Conservation (phyloP, 2,888 invertebrate species). For the Hydrotaea cyrtoneurina region DNA sequence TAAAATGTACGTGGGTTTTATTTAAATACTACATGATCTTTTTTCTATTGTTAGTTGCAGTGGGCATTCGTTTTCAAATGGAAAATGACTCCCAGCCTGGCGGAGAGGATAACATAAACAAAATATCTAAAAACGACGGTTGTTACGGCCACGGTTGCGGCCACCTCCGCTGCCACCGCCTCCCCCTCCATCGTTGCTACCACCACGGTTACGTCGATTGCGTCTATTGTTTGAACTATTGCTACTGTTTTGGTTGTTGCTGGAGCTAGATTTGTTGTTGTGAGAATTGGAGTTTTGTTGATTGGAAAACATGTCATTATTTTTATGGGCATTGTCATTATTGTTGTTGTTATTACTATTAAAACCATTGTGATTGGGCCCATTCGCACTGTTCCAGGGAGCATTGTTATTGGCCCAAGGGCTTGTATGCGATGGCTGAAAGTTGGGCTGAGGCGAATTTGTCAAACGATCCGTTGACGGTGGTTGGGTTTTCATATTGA, state of each 20-base stretch:
- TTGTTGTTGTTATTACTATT: slow-evolving; percentile 64
- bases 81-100: neutral
- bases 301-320: slow-evolving; percentile 67
- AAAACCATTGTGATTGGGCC: slow-evolving; percentile 71
- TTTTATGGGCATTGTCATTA: slow-evolving; percentile 67
- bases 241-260: slow-evolving; percentile 57
- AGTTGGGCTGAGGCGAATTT: slow-evolving; percentile 68
- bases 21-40: slow-evolving; percentile 34
- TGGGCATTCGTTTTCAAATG: neutral
- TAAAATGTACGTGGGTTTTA: slow-evolving; percentile 30
- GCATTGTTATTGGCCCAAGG: slow-evolving; percentile 66
- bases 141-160: slow-evolving; percentile 73
- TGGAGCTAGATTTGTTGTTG: slow-evolving; percentile 69
- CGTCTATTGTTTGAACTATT: slow-evolving; percentile 50
- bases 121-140: slow-evolving; percentile 73
- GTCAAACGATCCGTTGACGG: slow-evolving; percentile 62
- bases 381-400: slow-evolving; percentile 62
- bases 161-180: slow-evolving; percentile 68
- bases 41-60: slow-evolving; percentile 30
- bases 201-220: slow-evolving; percentile 60
- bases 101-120: neutral
- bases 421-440: slow-evolving; percentile 47
- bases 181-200: slow-evolving; percentile 65
- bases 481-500: slow-evolving; percentile 75
- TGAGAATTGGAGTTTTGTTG: slow-evolving; percentile 53